Evolutionary conservation across 2,888 invertebrate species (phyloP), one percentile per base, ranked within the genome.

Genomic region (Acrobasis suavella): DNA sequence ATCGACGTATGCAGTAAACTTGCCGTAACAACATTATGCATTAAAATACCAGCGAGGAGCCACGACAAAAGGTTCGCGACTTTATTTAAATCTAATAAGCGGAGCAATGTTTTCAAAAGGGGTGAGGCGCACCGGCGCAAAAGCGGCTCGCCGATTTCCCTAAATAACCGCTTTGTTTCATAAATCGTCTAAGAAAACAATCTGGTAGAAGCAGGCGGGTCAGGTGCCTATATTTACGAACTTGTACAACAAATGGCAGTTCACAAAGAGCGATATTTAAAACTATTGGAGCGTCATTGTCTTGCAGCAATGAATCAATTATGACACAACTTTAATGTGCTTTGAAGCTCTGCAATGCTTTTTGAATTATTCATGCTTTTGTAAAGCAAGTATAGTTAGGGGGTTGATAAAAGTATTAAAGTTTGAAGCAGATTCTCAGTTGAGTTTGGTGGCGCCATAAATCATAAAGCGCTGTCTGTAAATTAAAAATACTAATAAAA

Each of bases 91-190:
- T 77, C 70, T 77, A 80, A 81, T 80, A 77, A 77, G 70, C 73
- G 67, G 69, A 74, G 76, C 73, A 73, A 76, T 76, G 80, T 79
- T 80, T 78, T 73, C 72, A 70, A 72, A 76, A 74, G 73, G 76
- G 77, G 74, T 73, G 74, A 69, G 60, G 64, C 63, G 37, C 12
- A 52, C 52, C 12, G 15, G 54, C 54, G 37, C 54, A n/a, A 54
- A 54, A 54, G n/a, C 74, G 72, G 71, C 78, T 80, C 83, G 83
- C 85, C 87, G 85, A 89, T 91, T 91, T 88, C 83, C 90, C 82
- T 88, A 90, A 91, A 90, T 90, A 89, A 91, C 87, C 84, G 87
- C 89, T 91, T 92, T 92, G 90, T 92, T 92, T 91, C 86, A 87
- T 87, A 92, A 92, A 92, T 91, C 88, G 89, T 83, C 83, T 80